Evolutionary conservation across 2,888 invertebrate species (phyloP).

Genomic region (Frankliniella fusca): DNA sequence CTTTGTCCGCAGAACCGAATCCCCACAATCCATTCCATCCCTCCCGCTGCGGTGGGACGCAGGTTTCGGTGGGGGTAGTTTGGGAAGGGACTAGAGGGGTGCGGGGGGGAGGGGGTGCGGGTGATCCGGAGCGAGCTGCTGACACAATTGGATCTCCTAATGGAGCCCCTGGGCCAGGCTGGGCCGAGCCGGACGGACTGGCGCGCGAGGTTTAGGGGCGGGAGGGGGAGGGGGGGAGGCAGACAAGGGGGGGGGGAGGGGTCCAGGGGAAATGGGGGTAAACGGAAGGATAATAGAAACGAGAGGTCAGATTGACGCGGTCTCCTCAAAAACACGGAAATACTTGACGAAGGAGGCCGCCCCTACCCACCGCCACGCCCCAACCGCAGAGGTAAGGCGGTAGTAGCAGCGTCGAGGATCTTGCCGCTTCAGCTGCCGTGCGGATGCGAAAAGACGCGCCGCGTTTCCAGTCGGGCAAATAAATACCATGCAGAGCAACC

Average conservation of each 20-base stretch:
- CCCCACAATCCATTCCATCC: constrained; percentile 8
- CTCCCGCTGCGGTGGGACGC: neutral
- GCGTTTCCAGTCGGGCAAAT: too few species aligned
- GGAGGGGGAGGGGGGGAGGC: constrained; percentile 6
- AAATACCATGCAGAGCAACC: too few species aligned
- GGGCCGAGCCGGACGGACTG: neutral
- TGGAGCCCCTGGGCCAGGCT: neutral
- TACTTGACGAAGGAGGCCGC: too few species aligned
- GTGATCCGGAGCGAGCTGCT: neutral
- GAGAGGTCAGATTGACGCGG: too few species aligned
- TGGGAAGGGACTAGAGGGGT: neutral
- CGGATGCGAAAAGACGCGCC: too few species aligned
- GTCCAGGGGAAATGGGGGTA: neutral
- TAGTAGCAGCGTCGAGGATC: too few species aligned
- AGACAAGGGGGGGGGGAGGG: neutral
- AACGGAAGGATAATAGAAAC: too few species aligned
- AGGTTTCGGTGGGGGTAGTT: too few species aligned
- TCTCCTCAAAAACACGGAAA: too few species aligned
- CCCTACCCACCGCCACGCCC: too few species aligned
- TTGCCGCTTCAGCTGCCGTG: too few species aligned
- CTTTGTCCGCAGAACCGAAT: constrained; percentile 13
- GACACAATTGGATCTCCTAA: constrained; percentile 21
- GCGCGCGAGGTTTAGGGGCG: neutral
- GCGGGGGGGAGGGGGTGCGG: neutral
- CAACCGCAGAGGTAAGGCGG: too few species aligned